A percentile compares a stretch with the other conserved stretches of the same genome.
phyloP scores from a whole-genome alignment of 2,113 vertebrate species.

The Scomber japonicus region DNA sequence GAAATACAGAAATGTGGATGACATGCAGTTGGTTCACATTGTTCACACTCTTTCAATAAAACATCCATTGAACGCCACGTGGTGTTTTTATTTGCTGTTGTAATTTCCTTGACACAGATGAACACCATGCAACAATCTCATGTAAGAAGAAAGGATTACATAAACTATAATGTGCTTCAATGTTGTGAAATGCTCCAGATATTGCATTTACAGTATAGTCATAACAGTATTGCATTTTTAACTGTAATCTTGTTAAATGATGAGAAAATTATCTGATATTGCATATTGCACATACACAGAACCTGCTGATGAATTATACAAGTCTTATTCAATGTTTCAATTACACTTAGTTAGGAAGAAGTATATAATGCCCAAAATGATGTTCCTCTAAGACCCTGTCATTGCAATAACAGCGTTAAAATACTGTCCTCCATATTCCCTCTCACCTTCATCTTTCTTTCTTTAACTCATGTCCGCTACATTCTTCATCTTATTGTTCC shows the following conservation, averaged over 20 bases:
- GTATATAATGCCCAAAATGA: slow-evolving; percentile 52
- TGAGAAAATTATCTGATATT: slow-evolving; percentile 16
- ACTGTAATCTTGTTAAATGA: slow-evolving; percentile 11
- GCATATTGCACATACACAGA: slow-evolving; percentile 25
- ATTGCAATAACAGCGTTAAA: background rate
- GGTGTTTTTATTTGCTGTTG: slow-evolving; percentile 19
- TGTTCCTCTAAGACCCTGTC: background rate
- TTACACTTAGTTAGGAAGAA: background rate
- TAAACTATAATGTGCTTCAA: background rate
- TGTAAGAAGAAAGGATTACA: background rate
- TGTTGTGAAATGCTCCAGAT: slow-evolving; percentile 49
- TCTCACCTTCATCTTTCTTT: background rate
- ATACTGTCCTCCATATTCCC: background rate
- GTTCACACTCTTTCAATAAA: slow-evolving; percentile 64
- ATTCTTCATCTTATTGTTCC: background rate
- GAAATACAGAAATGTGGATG: slow-evolving; percentile 23
- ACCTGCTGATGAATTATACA: slow-evolving; percentile 29
- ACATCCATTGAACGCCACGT: slow-evolving; percentile 30
- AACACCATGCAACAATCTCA: background rate
- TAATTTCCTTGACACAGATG: slow-evolving; percentile 8
- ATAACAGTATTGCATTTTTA: slow-evolving; percentile 8
- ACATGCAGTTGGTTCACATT: slow-evolving; percentile 35
- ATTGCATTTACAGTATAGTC: slow-evolving; percentile 37
- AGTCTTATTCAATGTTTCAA: slow-evolving; percentile 8
- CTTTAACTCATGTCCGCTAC: background rate